phyloP scores from a whole-genome alignment of 2,797 vertebrate genomes.

The Oreochromis mossambicus region DNA sequence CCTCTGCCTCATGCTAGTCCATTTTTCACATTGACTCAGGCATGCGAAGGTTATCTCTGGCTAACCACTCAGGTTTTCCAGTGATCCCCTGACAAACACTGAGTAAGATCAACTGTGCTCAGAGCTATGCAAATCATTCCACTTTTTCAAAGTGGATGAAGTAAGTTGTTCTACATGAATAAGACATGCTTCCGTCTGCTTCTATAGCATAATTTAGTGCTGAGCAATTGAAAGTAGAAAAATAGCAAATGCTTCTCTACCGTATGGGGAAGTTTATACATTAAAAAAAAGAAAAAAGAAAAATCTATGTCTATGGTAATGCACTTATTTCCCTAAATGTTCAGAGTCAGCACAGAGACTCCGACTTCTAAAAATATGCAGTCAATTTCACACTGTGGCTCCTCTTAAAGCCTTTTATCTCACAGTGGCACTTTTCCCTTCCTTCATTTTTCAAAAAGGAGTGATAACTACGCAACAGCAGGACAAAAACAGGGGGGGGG shows the following conservation, averaged over 20 bases:
- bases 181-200: not conserved
- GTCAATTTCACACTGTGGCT: conserved; percentile 22
- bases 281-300: conserved; percentile 11
- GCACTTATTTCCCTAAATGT: conserved; percentile 1
- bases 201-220: not conserved
- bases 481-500: not conserved
- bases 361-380: not conserved
- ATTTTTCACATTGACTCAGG: conserved; percentile 29
- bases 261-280: not conserved
- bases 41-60: conserved; percentile 39
- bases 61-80: conserved; percentile 11
- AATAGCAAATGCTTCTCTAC: not conserved
- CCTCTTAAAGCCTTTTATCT: conserved; percentile 3
- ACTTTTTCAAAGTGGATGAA: not conserved
- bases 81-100: not conserved
- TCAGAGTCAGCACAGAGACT: conserved; percentile 28
- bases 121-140: not conserved
- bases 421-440: not conserved
- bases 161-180: not conserved
- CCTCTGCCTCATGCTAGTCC: not conserved
- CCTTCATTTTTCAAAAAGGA: not conserved
- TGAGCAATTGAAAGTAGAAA: not conserved
- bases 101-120: not conserved
- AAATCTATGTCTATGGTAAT: not conserved
- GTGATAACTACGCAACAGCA: not conserved